phyloP scores from a whole-genome alignment of 2,888 invertebrate genomes.

The Galerucella nymphaeae region DNA sequence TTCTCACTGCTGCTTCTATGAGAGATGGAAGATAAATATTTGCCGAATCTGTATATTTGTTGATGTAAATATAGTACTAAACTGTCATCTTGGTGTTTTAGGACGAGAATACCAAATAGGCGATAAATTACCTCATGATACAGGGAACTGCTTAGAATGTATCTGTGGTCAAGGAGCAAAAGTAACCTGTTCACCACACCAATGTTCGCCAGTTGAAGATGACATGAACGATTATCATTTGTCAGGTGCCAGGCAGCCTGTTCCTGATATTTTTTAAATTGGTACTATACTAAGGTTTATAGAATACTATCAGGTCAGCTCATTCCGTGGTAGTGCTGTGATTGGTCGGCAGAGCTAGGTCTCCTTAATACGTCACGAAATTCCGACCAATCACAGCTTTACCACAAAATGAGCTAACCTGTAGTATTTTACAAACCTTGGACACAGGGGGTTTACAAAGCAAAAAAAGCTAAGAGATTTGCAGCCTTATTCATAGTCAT shows the following conservation, averaged over 20 bases:
- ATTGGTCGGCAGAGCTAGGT: too few relatives aligned
- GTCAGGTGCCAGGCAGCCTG: slow-evolving; percentile 55
- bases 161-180: slow-evolving; percentile 71
- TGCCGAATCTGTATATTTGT: background rate
- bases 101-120: slow-evolving; percentile 74
- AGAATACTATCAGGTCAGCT: too few relatives aligned
- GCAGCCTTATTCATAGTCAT: too few relatives aligned
- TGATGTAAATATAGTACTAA: background rate
- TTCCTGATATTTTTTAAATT: slow-evolving; percentile 51
- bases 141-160: slow-evolving; percentile 78
- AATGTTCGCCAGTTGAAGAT: slow-evolving; percentile 62
- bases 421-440: too few relatives aligned
- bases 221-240: slow-evolving; percentile 63
- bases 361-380: too few relatives aligned
- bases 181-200: slow-evolving; percentile 64
- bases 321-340: too few relatives aligned
- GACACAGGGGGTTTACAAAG: too few relatives aligned
- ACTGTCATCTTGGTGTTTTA: slow-evolving; percentile 53
- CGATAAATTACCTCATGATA: slow-evolving; percentile 74
- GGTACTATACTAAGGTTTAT: background rate
- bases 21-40: too few relatives aligned
- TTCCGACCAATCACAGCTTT: too few relatives aligned
- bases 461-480: too few relatives aligned
- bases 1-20: too few relatives aligned
- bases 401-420: too few relatives aligned